A percentile compares a stretch with the other conserved stretches of the same genome.
Conservation (phyloP, 2,888 invertebrate genomes). For the Halocaridina rubra region DNA sequence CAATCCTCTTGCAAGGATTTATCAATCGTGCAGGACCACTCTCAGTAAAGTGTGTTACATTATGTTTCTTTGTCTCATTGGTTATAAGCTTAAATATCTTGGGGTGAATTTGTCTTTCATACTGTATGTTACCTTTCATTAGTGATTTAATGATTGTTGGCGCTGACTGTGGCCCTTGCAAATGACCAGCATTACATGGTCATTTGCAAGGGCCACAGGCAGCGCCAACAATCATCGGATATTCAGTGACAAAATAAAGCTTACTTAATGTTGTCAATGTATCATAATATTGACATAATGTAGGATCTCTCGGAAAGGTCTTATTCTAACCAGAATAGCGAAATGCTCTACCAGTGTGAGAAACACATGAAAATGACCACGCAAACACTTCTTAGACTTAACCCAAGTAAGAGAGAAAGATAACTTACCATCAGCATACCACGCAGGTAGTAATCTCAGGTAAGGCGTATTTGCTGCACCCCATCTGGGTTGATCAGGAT, state of each 20-base stretch:
- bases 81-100: no score
- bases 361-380: background rate
- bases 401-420: background rate
- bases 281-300: background rate
- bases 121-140: no score
- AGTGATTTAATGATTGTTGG: no score
- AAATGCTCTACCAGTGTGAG: background rate
- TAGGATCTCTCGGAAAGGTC: background rate
- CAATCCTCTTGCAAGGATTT: no score
- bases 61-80: no score
- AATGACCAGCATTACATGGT: no score
- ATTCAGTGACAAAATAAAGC: background rate
- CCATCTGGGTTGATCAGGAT: constrained; percentile 85
- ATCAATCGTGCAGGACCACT: no score
- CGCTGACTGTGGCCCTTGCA: no score
- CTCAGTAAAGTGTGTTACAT: no score
- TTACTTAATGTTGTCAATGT: background rate
- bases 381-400: no score
- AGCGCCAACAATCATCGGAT: background rate
- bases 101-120: no score
- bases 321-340: background rate
- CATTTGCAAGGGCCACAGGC: no score
- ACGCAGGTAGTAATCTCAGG: constrained; percentile 78
- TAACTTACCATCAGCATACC: constrained; percentile 80
- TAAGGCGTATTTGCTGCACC: constrained; percentile 83